Evolutionary conservation across 2,888 invertebrate genomes (phyloP).

Genomic region (Erebia epiphron): DNA sequence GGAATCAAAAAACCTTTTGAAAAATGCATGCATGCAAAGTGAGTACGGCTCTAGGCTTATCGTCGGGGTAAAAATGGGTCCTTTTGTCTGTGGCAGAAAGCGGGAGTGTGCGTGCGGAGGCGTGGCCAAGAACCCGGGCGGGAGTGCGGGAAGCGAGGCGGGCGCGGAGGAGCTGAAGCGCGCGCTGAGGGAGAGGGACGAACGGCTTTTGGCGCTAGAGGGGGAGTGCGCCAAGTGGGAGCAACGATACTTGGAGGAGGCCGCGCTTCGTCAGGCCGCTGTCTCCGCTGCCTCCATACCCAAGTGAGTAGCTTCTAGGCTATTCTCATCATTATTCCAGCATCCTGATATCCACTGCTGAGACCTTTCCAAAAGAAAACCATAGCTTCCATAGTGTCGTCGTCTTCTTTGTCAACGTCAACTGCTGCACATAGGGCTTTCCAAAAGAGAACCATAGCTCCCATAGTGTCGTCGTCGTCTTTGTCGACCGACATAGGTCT

Average conservation of each 20-base stretch:
- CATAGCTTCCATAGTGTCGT: too few species aligned
- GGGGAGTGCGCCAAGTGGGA: constrained; percentile 94
- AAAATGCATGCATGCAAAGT: too few species aligned
- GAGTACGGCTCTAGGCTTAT: too few species aligned
- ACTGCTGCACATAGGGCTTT: too few species aligned
- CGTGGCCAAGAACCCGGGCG: constrained; percentile 54
- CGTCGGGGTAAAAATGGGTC: too few species aligned
- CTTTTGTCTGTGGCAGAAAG: constrained; percentile 24
- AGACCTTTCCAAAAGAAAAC: too few species aligned
- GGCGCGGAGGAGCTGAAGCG: constrained; percentile 79
- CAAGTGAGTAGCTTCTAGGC: constrained; percentile 70
- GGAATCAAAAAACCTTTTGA: too few species aligned
- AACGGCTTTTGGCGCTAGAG: constrained; percentile 84
- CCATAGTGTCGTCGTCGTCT: too few species aligned
- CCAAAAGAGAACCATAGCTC: too few species aligned
- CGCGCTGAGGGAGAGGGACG: constrained; percentile 72
- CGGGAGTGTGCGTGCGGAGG: constrained; percentile 36
- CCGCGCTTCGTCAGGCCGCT: constrained; percentile 89
- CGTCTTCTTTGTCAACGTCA: too few species aligned
- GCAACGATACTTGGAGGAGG: constrained; percentile 92
- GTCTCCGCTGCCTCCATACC: constrained; percentile 91
- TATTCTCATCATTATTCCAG: background rate
- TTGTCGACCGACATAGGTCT: too few species aligned
- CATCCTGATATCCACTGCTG: background rate
- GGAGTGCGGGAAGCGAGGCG: constrained; percentile 57